Percentiles rank a stretch among this genome's conserved stretches.
Conservation (phyloP, 2,888 invertebrate species). For the Digitonthophagus gazella region DNA sequence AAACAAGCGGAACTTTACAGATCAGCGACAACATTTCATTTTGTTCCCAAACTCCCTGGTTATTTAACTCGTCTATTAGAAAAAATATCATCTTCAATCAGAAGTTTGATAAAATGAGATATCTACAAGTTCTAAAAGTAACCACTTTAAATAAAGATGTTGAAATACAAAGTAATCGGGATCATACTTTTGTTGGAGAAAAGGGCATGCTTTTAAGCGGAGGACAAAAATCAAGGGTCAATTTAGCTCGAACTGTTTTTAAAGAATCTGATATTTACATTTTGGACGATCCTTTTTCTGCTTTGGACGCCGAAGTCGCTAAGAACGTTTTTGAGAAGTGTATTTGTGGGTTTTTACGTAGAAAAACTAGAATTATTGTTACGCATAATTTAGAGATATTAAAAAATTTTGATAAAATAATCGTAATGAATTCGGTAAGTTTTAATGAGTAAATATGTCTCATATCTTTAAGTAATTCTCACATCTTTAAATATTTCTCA, state of each 20-base stretch:
- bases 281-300: slow-evolving; percentile 77
- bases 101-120: slow-evolving; percentile 56
- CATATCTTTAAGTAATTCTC: too few species aligned
- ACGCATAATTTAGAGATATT: slow-evolving; percentile 84
- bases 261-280: slow-evolving; percentile 74
- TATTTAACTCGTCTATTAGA: slow-evolving; percentile 67
- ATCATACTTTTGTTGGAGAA: slow-evolving; percentile 74
- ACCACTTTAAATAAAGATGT: slow-evolving; percentile 69
- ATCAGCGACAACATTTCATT: slow-evolving; percentile 67
- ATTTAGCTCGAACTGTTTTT: slow-evolving; percentile 75
- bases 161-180: slow-evolving; percentile 67
- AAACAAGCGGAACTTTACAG: slow-evolving; percentile 59
- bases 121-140: slow-evolving; percentile 55
- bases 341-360: slow-evolving; percentile 55
- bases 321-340: slow-evolving; percentile 74
- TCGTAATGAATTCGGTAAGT: slow-evolving; percentile 55
- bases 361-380: slow-evolving; percentile 71
- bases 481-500: background rate
- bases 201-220: slow-evolving; percentile 75
- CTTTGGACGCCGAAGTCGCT: slow-evolving; percentile 77
- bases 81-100: slow-evolving; percentile 80
- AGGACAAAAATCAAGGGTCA: slow-evolving; percentile 77
- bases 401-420: slow-evolving; percentile 58
- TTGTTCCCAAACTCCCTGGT: slow-evolving; percentile 79
- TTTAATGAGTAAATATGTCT: too few species aligned